A percentile compares a stretch with the other conserved stretches of the same genome.
Conservation (phyloP, 1,140 invertebrate species). For the Macrotrachela quadricornifera region DNA sequence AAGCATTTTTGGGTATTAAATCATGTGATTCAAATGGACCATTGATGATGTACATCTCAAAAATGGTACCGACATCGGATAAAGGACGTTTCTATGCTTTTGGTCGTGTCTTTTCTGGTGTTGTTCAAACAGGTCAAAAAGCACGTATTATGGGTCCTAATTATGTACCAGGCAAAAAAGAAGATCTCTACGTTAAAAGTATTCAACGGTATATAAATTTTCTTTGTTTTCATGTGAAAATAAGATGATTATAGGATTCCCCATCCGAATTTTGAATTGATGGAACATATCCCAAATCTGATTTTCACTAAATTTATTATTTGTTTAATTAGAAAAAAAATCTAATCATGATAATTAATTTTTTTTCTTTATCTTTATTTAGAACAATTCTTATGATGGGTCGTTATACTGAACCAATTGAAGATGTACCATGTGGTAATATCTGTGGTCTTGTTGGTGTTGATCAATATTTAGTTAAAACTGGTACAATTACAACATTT, state of each 20-base stretch:
- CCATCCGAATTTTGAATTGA: background rate
- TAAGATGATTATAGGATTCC: background rate
- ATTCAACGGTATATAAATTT: constrained; percentile 48
- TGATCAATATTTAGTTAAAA: constrained; percentile 97
- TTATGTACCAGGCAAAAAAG: constrained; percentile 88
- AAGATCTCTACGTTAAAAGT: constrained; percentile 93
- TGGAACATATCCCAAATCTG: background rate
- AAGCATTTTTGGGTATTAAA: constrained; percentile 67
- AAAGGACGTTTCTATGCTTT: constrained; percentile 99
- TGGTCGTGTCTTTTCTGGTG: constrained; percentile 95
- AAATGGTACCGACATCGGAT: constrained; percentile 98
- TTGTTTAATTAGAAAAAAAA: background rate
- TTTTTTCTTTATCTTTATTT: too few species aligned
- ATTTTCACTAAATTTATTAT: background rate
- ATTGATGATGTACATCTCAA: constrained; percentile 99
- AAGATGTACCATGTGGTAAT: constrained; percentile 96
- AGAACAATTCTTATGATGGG: constrained; percentile 98
- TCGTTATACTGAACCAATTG: constrained; percentile 93
- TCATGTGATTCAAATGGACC: constrained; percentile 83
- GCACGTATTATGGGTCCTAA: constrained; percentile 62
- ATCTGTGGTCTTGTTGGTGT: constrained; percentile 98
- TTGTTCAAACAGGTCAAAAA: constrained; percentile 74
- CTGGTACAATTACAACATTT: constrained; percentile 93
- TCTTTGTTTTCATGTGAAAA: background rate
- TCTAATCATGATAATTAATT: constrained; percentile 27